Evolutionary conservation across 2,888 invertebrate species (phyloP).

Genomic region (Sphaerophoria rueppellii): DNA sequence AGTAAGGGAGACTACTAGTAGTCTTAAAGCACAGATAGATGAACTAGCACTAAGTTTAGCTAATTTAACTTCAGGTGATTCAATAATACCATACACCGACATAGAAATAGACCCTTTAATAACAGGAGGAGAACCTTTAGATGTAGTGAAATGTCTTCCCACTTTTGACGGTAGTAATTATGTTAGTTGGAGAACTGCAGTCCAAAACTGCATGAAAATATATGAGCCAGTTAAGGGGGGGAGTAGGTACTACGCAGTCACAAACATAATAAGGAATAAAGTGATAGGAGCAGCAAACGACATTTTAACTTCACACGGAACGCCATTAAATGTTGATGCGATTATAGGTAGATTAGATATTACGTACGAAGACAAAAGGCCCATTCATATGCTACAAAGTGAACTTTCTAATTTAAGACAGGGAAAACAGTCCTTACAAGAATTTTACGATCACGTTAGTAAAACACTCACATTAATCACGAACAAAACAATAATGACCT

Average conservation of each 20-base stretch:
- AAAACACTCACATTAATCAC: background rate
- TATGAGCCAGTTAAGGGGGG: background rate
- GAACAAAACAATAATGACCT: background rate
- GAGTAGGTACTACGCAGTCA: background rate
- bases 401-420: background rate
- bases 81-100: conserved; percentile 11
- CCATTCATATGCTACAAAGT: background rate
- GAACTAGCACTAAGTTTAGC: conserved; percentile 1
- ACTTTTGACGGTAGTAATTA: background rate
- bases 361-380: background rate
- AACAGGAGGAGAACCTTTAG: background rate
- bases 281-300: background rate
- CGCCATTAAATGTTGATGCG: background rate
- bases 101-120: background rate
- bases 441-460: conserved; percentile 1
- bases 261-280: background rate
- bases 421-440: conserved; percentile 11
- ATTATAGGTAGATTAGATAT: background rate
- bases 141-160: conserved; percentile 1
- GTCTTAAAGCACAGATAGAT: conserved; percentile 4
- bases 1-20: background rate
- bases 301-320: background rate
- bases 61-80: background rate
- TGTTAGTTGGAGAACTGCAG: background rate
- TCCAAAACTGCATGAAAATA: background rate